phyloP scores from a whole-genome alignment of 1,140 invertebrate species.

The Drosophila nigrodunni region DNA sequence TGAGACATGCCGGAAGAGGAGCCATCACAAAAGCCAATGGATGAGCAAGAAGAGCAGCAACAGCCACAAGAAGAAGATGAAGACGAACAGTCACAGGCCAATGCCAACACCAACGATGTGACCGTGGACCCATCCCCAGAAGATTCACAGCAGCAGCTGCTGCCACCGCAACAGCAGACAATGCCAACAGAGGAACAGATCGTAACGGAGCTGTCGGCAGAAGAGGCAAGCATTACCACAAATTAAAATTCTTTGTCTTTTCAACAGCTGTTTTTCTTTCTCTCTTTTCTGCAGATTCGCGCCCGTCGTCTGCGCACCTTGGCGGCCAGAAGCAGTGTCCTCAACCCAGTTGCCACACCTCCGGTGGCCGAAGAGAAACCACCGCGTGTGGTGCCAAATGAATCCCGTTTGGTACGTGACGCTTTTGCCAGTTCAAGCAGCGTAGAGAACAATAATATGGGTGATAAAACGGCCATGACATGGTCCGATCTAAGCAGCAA shows the following conservation, averaged over 20 bases:
- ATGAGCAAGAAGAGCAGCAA: conserved; percentile 52
- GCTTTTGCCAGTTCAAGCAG: conserved; percentile 25
- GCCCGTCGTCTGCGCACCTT: conserved; percentile 88
- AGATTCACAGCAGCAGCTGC: conserved; percentile 22
- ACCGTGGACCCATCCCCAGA: conserved; percentile 14
- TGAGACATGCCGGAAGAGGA: conserved; percentile 70
- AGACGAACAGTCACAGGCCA: conserved; percentile 1
- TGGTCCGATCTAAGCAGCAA: conserved; percentile 56
- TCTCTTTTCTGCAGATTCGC: conserved; percentile 87
- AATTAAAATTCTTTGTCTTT: conserved; percentile 22
- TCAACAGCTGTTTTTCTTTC: neutral
- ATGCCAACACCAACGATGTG: conserved; percentile 2
- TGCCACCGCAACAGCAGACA: neutral
- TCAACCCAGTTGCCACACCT: conserved; percentile 4
- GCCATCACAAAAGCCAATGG: conserved; percentile 68
- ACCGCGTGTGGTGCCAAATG: conserved; percentile 46
- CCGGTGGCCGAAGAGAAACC: conserved; percentile 33
- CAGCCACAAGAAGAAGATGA: conserved; percentile 10
- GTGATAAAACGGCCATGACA: conserved; percentile 17
- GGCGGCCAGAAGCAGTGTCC: conserved; percentile 78
- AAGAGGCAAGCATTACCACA: conserved; percentile 87
- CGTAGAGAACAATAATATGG: neutral
- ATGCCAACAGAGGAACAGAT: conserved; percentile 18
- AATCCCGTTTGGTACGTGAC: conserved; percentile 68
- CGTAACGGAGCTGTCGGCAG: conserved; percentile 88